A percentile compares a stretch with the other conserved stretches of the same genome.
Conservation (phyloP, 2,113 vertebrate species). For the Leucopsar rothschildi region DNA sequence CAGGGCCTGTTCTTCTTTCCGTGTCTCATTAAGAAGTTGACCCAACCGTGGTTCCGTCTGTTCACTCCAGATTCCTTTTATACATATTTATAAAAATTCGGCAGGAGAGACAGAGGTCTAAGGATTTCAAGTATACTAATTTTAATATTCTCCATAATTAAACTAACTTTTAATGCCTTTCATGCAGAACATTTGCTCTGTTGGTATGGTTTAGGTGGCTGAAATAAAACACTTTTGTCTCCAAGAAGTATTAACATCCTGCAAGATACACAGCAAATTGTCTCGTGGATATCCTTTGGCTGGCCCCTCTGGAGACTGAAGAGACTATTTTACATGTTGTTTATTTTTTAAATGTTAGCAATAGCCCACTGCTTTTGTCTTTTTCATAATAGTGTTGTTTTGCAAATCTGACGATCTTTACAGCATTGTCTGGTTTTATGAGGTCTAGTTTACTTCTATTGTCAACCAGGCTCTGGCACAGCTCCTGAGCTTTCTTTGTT, state of each 20-base stretch:
- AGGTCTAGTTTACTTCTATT: conserved; percentile 42
- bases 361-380: conserved; percentile 32
- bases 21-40: not conserved
- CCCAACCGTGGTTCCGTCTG: not conserved
- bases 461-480: conserved; percentile 30
- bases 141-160: not conserved
- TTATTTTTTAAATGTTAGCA: conserved; percentile 37
- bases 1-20: not conserved
- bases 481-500: conserved; percentile 16
- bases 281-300: conserved; percentile 2
- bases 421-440: conserved; percentile 18
- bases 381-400: not conserved
- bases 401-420: conserved; percentile 23
- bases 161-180: not conserved
- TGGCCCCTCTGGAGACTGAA: not conserved
- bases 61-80: not conserved
- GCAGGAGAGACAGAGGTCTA: not conserved
- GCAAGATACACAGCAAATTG: not conserved
- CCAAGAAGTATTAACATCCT: conserved; percentile 26
- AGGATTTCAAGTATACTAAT: not conserved
- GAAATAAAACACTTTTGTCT: not conserved
- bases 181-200: not conserved
- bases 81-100: not conserved
- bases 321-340: not conserved
- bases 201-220: not conserved